Evolutionary conservation across 1,140 invertebrate species (phyloP).

Genomic region (Pteromalus puparum): DNA sequence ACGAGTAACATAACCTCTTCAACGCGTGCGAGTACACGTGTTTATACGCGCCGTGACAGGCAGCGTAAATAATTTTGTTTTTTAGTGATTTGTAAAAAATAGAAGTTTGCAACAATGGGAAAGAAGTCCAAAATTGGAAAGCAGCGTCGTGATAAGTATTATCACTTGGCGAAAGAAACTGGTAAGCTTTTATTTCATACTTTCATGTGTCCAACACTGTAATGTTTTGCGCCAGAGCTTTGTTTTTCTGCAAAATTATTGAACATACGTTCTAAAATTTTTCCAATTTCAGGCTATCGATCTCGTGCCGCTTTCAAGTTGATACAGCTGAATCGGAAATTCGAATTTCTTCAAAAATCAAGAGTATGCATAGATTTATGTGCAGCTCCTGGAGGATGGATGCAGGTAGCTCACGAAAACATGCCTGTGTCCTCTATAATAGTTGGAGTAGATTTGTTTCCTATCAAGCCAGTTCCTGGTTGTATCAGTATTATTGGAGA

Average conservation of each 20-base stretch:
- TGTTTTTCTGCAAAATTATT: constrained; percentile 17
- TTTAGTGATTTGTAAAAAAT: constrained; percentile 1
- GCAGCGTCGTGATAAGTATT: constrained; percentile 98
- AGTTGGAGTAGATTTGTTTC: constrained; percentile 96
- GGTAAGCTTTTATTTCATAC: constrained; percentile 77
- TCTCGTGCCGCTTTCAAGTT: constrained; percentile 99
- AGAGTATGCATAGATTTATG: constrained; percentile 98
- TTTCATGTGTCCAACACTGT: background rate
- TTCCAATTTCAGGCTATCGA: constrained; percentile 84
- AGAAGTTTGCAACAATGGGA: constrained; percentile 84
- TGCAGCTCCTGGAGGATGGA: constrained; percentile 99
- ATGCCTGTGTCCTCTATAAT: constrained; percentile 98
- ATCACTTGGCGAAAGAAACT: constrained; percentile 98
- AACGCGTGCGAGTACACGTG: constrained; percentile 27
- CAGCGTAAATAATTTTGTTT: constrained; percentile 27
- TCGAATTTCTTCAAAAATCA: constrained; percentile 97
- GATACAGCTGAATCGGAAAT: constrained; percentile 98
- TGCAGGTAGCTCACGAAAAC: constrained; percentile 99
- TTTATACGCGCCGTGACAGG: background rate
- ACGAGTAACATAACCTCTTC: constrained; percentile 33
- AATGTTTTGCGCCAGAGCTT: constrained; percentile 24
- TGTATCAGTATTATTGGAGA: constrained; percentile 94
- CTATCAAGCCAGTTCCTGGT: constrained; percentile 94
- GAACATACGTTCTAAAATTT: constrained; percentile 40
- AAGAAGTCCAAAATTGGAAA: constrained; percentile 99